Evolutionary conservation across 1,140 invertebrate genomes (phyloP), one percentile per base, ranked within the genome.

Genomic region (Hylaeus anthracinus): DNA sequence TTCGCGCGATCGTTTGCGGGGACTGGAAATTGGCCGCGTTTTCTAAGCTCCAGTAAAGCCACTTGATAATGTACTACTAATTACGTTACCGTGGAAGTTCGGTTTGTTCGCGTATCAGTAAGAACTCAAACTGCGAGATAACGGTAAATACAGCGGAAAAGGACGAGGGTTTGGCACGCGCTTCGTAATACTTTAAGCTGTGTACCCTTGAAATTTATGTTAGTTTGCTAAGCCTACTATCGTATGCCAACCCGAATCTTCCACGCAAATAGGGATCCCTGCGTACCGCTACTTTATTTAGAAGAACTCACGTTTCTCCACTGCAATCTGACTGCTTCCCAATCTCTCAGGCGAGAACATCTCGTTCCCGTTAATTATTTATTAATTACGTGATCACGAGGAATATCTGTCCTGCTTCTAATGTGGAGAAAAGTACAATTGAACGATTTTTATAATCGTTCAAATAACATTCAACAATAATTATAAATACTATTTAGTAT

Each of bases 171-270:
- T 84, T 69, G 73, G 72, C 75, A 79, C 63, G 45, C 71, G 76
- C 66, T 75, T 81, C 63, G 79, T 88, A 88, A 86, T 86, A 84
- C 84, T 81, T 84, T 81, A 82, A 82, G 82, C 86, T 69, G 66
- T 73, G 74, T 72, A 73, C 61, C 53, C 66, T 60, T 64, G 78
- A 78, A 87, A 90, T 90, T 90, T 90, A 90, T 85, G 88, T 84
- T 79, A 85, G 88, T 90, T 90, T 77, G 70, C 87, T 89, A 89
- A 90, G 88, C 88, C 86, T 85, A 84, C 79, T 89, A 88, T 88
- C 86, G 86, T 86, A 73, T 76, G 84, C 87, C 77, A 80, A 69
- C 73, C 72, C 41, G 74, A 88, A 88, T 88, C 81, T 89, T 74
- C 61, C 71, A 48, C 63, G 80, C 82, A 89, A 88, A 88, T 83